phyloP scores from a whole-genome alignment of 2,888 invertebrate species.

The Elmis aenea region DNA sequence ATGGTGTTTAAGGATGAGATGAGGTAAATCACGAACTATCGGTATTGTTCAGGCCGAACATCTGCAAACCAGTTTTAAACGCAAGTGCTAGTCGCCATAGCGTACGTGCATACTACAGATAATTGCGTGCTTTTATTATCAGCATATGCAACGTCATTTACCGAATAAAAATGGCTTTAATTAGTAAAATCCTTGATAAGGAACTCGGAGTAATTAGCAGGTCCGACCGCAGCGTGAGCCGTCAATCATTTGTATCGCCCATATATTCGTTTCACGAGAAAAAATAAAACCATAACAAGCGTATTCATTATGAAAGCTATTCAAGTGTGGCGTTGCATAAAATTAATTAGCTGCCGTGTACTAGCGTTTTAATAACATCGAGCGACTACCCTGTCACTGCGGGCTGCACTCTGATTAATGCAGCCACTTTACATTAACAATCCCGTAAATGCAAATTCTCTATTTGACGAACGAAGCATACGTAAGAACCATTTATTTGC shows the following conservation, averaged over 20 bases:
- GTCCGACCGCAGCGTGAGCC: conserved; percentile 28
- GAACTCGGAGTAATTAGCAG: conserved; percentile 26
- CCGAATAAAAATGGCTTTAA: conserved; percentile 14
- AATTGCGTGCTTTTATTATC: no score
- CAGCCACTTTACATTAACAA: conserved; percentile 47
- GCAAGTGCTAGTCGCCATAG: no score
- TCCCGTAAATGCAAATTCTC: conserved; percentile 41
- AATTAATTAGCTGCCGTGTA: conserved; percentile 47
- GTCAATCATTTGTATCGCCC: conserved; percentile 34
- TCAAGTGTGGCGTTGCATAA: conserved; percentile 49
- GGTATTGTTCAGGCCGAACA: no score
- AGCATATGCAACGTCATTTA: neutral
- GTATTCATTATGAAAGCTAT: conserved; percentile 46
- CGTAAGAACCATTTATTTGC: conserved; percentile 19
- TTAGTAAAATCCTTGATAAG: conserved; percentile 17
- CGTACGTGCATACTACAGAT: no score
- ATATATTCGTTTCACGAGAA: conserved; percentile 30
- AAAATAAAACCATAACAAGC: conserved; percentile 37
- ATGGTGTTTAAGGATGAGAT: no score
- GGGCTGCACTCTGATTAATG: conserved; percentile 46
- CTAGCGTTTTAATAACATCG: conserved; percentile 46
- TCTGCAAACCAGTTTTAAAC: no score
- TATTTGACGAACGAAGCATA: conserved; percentile 18
- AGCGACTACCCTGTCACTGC: conserved; percentile 39
- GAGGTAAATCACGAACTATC: no score